Evolutionary conservation across 2,113 vertebrate species (phyloP).

Genomic region (Diglossa brunneiventris): DNA sequence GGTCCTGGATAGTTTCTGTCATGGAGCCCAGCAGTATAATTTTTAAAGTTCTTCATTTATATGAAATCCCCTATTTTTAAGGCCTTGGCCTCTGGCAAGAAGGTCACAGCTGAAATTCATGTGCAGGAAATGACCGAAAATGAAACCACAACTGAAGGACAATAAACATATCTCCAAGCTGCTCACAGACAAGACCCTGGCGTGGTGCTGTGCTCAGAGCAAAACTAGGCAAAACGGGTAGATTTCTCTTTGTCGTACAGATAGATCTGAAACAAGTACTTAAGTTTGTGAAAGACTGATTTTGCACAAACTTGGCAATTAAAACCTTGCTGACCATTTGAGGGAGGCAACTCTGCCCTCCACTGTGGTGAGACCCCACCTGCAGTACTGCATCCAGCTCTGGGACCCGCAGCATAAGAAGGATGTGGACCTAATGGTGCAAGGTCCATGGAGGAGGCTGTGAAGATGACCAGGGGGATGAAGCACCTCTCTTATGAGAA

Average conservation of each 20-base stretch:
- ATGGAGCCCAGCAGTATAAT: background rate
- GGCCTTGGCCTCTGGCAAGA: background rate
- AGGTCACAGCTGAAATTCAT: background rate
- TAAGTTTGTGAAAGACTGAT: background rate
- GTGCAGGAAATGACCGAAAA: background rate
- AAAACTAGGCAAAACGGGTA: accelerated
- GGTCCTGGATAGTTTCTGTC: background rate
- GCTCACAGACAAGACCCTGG: background rate
- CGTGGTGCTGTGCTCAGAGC: accelerated
- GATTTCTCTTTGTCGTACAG: background rate
- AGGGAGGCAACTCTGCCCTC: background rate
- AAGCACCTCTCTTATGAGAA: background rate
- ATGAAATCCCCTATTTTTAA: background rate
- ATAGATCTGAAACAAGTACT: background rate
- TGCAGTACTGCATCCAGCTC: background rate
- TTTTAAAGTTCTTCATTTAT: background rate
- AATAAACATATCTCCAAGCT: background rate
- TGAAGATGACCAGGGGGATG: background rate
- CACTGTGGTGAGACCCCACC: accelerated
- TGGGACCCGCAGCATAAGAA: background rate
- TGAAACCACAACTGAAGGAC: background rate
- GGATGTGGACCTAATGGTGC: background rate
- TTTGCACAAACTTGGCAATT: background rate
- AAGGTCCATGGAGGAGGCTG: background rate
- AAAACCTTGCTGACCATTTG: background rate